These are phyloP conservation scores for Sturnira hondurensis DNA, from an alignment of 2,113 vertebrate species.

Conservation along the genomic window DNA sequence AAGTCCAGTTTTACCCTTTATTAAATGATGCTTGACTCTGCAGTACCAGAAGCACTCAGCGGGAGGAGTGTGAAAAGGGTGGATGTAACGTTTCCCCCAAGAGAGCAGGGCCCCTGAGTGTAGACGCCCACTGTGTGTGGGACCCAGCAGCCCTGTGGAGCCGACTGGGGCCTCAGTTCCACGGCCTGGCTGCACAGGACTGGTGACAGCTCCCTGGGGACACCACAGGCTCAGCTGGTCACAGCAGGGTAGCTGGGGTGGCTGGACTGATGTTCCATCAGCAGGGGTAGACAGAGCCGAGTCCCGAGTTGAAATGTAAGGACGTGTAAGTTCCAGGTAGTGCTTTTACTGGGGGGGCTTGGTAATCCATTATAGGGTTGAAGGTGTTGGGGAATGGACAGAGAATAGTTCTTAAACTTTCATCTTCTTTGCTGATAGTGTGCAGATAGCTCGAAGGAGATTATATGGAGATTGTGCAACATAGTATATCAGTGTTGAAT, in stretches of 20 bases:
- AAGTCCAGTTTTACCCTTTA: not conserved
- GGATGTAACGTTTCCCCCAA: not conserved
- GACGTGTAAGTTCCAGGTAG: not conserved
- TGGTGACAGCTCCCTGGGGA: not conserved
- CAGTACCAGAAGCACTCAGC: not conserved
- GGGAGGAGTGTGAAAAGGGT: not conserved
- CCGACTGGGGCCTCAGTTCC: not conserved
- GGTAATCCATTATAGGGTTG: not conserved
- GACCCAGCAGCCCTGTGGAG: fast-evolving
- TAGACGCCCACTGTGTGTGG: fast-evolving
- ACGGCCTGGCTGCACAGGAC: not conserved
- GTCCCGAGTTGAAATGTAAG: not conserved
- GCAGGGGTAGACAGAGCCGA: not conserved
- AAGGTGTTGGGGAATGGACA: not conserved
- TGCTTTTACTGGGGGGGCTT: not conserved
- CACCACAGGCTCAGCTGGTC: too few relatives aligned
- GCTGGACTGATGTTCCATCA: not conserved
- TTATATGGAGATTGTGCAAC: not conserved
- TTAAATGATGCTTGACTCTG: not conserved
- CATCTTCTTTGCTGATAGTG: not conserved
- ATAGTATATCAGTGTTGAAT: not conserved
- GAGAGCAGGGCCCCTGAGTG: not conserved
- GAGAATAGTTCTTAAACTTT: not conserved
- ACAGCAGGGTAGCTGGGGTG: fast-evolving
- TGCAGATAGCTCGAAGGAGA: not conserved